Evolutionary conservation across 2,113 vertebrate genomes (phyloP), one percentile per base, ranked within the genome.

Genomic region (Ctenodactylus gundi): DNA sequence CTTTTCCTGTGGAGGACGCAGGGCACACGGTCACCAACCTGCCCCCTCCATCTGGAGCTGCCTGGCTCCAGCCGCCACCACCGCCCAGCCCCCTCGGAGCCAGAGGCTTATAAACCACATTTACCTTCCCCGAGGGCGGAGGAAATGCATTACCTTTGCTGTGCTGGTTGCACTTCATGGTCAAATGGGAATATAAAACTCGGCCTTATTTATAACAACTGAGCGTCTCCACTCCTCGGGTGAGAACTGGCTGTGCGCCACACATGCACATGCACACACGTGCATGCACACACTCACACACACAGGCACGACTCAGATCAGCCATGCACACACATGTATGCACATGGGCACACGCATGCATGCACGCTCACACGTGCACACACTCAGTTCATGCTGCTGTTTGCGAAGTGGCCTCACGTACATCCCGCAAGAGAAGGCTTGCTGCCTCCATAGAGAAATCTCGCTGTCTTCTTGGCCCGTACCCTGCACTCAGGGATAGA

Each of bases 191-290:
- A 84, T 57, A 88, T 90, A 92, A 87, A 92, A 90, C 12, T 49
- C 95, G 93, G 68, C 49, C 82, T 94, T 87, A 90, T 93, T 96
- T 96, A 93, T 82, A 94, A 82, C 83, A 46, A 41, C 20, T 4
- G 49, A 80, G 46, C 0, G 29, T 76, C 78, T 87, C 83, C 55
- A 51, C 53, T 88, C 53, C 91, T 76, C 29, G 1, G 57, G 68
- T 78, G 27, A 60, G 65, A 57, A 60, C 23, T 6, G 88, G 85
- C 86, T 73, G 25, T 0, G 7, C 3, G 36, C 67, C 12, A 34
- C 25, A 0, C 6, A 0, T 5, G 39, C 64, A 49, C 41, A 64
- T 21, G 13, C 1, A 6, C 29, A 73, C 27, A 44, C 25, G 34
- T 2, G 7, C 53, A 65, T 6, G 3, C 2, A 20, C 1, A 18